Base-by-base conservation (phyloP, 2,113 vertebrate genomes). In the Eulemur rufifrons region DNA sequence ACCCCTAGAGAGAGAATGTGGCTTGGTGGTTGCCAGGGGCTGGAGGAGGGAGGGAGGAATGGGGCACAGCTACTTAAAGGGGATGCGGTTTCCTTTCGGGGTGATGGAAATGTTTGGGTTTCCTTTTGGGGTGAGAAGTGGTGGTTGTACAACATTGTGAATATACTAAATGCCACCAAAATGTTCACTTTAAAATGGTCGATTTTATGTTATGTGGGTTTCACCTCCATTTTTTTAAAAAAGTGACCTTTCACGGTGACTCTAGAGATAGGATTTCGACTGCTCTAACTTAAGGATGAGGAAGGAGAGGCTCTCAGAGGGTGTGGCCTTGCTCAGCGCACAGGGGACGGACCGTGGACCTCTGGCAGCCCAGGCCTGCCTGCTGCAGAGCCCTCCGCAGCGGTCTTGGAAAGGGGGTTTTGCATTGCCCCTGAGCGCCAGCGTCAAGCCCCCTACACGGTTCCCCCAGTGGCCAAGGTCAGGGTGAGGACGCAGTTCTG, bases 251-350 rank as follows among this genome's bases (percentile, higher is more conserved):
- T 68, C 29, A 25, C 39, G 61, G 82, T 1, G 6, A 73, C 34
- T 47, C 12, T 50, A 61, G 34, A 21, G 56, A 54, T 2, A 27
- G 50, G 74, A 23, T 42, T 78, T 69, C 11, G 3, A 52, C 12
- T 2, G 54, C 27, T 37, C 86, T 32, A 6, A n/a, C 37, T 61
- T 15, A 50, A 23, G 45, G 77, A 29, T 85, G 54, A 71, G 59
- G 20, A 45, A 15, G 68, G 6, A 47, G 64, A 66, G 69, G 68
- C 37, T 56, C 56, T 5, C 6, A 23, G 73, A 32, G 64, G 61
- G 9, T 0, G 63, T 0, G 23, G 23, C 17, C 73, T 32, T 32
- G 37, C 63, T n/a, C 1, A 8, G 39, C 3, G n/a, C 23, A 0
- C 27, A 9, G 42, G 0, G 5, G 20, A 71, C 50, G 39, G 14